Evolutionary conservation across 53 echinoderm and acorn worm species (phyloP), one percentile per base, ranked within the genome.

Genomic region (Crossaster papposus): DNA sequence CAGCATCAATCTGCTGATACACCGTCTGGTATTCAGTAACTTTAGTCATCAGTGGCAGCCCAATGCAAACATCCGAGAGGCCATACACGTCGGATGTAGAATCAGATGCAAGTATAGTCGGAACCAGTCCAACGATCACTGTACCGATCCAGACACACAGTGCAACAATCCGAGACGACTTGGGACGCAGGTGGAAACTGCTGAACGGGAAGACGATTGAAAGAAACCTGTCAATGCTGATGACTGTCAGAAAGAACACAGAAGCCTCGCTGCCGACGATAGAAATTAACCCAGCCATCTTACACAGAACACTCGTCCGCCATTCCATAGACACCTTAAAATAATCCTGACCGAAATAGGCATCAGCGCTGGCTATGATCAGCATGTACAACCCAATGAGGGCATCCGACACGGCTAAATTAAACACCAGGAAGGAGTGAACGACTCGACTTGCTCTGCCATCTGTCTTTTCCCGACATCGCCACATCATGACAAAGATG

Each of bases 341-440:
- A 52, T 88, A 88, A 2, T 22, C 14, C 5, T 36, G 7, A 1
- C 65, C 79, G 44, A 24, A 88, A 23, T 78, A 36, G 0, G 78
- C 38, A 78, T 88, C 88, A 10, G 79, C 78, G 33, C 37, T 18
- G 26, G 36, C 88, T 37, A 88, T 88, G 63, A 78, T 88, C 78
- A 88, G 24, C 88, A 88, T 88, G 50, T 88, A 88, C 36, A 78
- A 28, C 31, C 88, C 88, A 78, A 88, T 88, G 28, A 88, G 36
- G 18, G 79, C n/a, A 31, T 88, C 88, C 23, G 88, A 77, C 62
- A 62, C 77, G 14, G 77, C 88, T 18, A 78, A 62, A 31, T 88
- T 88, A 53, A 84, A 72, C 50, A 84, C 85, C 3, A 84, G 53
- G 72, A 84, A 72, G 8, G 85, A 84, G 26, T 84, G 85, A 31